Conservation (phyloP, 2,888 invertebrate species). For the Agrenia bidenticulata region DNA sequence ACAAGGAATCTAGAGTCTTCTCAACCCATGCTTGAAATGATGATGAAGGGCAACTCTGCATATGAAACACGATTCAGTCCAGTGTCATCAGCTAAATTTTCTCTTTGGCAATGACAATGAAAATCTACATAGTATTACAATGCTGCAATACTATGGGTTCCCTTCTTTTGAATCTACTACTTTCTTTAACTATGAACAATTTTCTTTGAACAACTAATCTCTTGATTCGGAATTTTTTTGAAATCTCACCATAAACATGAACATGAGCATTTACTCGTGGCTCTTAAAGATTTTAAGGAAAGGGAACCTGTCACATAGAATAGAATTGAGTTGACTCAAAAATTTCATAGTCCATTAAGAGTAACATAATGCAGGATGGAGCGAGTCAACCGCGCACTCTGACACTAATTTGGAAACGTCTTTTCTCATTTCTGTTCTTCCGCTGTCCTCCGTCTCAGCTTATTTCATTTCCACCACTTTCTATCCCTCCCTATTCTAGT, state of each 20-base stretch:
- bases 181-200: no score
- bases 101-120: no score
- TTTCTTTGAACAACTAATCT: background rate
- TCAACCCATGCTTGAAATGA: no score
- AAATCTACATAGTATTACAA: no score
- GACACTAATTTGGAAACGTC: constrained; percentile 17
- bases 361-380: constrained; percentile 1
- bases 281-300: no score
- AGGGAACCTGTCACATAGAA: background rate
- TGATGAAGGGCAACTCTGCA: no score
- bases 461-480: constrained; percentile 3
- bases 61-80: no score
- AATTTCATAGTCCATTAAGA: constrained; percentile 26
- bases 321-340: constrained; percentile 7
- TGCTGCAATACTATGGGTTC: no score
- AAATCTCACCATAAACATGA: background rate
- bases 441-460: background rate
- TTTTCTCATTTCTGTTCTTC: constrained; percentile 8
- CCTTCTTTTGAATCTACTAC: no score
- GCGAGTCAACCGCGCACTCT: constrained; percentile 14
- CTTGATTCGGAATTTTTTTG: background rate
- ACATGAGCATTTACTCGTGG: no score
- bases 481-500: constrained; percentile 8
- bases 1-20: no score
- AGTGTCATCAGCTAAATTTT: no score